Conservation (phyloP, 2,888 invertebrate species). For the Drosophila affinis region DNA sequence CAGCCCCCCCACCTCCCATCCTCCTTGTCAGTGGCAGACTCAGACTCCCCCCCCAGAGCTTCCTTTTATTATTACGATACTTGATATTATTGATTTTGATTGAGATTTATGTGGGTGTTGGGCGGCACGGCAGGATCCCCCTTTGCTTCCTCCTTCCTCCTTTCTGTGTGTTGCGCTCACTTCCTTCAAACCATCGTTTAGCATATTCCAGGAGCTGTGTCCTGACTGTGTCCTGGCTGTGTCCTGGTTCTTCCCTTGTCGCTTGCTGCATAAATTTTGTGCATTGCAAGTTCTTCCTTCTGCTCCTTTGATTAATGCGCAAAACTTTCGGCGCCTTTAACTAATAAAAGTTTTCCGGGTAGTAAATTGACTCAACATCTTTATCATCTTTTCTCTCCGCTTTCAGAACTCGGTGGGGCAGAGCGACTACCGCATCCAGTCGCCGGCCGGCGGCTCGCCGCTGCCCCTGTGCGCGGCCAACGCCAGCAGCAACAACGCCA, state of each 20-base stretch:
- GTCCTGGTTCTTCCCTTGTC: conserved; percentile 26
- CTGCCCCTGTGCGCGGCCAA: conserved; percentile 86
- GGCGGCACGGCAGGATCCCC: conserved; percentile 10
- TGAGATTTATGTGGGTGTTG: conserved; percentile 71
- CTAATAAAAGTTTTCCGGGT: conserved; percentile 50
- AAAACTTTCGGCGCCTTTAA: conserved; percentile 47
- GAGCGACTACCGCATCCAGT: conserved; percentile 88
- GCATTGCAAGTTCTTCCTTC: conserved; percentile 36
- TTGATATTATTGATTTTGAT: conserved; percentile 81
- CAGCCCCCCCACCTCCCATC: not conserved
- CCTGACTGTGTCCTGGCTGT: conserved; percentile 9
- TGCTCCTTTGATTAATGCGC: conserved; percentile 65
- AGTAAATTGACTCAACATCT: conserved; percentile 35
- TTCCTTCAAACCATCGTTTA: conserved; percentile 50
- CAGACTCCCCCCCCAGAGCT: conserved; percentile 47
- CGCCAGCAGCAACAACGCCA: conserved; percentile 76
- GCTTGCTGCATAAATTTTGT: conserved; percentile 59
- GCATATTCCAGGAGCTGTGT: conserved; percentile 54
- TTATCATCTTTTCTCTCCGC: conserved; percentile 58
- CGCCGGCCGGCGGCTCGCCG: conserved; percentile 87
- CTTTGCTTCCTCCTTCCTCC: not conserved
- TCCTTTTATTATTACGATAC: conserved; percentile 75
- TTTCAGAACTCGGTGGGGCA: conserved; percentile 93
- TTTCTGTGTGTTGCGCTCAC: conserved; percentile 6
- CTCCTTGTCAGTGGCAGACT: conserved; percentile 31